Conservation (phyloP, 2,113 vertebrate genomes). For the Psilopsiagon aymara region DNA sequence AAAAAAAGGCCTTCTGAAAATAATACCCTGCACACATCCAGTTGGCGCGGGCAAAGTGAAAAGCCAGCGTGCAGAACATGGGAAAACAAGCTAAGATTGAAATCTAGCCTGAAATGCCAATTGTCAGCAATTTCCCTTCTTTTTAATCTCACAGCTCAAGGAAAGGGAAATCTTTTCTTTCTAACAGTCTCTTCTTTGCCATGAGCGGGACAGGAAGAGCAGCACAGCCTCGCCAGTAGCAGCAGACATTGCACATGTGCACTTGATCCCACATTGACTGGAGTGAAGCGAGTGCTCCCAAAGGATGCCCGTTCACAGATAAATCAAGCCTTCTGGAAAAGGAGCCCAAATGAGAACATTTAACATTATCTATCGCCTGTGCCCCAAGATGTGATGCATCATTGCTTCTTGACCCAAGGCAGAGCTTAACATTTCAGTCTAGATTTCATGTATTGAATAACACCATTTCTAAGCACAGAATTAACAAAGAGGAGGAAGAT, state of each 20-base stretch:
- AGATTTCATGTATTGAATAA: background rate
- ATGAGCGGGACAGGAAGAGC: background rate
- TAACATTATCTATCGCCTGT: background rate
- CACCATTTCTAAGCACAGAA: background rate
- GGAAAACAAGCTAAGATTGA: background rate
- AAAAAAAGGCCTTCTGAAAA: background rate
- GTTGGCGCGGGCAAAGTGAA: constrained; percentile 25
- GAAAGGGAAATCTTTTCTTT: background rate
- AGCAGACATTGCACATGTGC: background rate
- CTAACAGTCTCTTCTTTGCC: background rate
- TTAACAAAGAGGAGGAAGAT: background rate
- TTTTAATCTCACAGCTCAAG: background rate
- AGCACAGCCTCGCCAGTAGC: background rate
- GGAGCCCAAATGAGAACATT: constrained; percentile 7
- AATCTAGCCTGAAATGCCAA: background rate
- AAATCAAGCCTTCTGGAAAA: constrained; percentile 27
- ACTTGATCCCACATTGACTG: constrained; percentile 7
- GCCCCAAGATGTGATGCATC: background rate
- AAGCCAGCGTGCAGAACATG: background rate
- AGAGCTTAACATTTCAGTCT: background rate
- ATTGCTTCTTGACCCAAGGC: background rate
- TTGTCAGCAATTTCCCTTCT: background rate
- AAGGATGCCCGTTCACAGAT: background rate
- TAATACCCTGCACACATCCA: constrained; percentile 8
- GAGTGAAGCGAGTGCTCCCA: background rate